Evolutionary conservation across 2,797 vertebrate genomes (phyloP).

Genomic region (Pristis pectinata): DNA sequence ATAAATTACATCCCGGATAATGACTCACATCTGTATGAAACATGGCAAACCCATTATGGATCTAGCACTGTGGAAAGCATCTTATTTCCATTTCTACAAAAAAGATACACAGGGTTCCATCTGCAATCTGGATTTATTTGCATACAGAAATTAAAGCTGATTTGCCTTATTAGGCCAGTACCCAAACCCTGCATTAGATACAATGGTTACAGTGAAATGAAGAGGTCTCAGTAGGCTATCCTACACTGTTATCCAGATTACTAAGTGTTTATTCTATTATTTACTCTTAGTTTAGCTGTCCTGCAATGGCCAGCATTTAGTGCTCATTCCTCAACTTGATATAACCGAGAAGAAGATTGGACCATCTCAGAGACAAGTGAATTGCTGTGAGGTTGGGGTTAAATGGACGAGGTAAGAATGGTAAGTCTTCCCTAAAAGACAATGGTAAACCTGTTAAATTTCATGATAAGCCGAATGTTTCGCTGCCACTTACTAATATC

Average conservation of each 20-base stretch:
- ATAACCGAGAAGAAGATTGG: background rate
- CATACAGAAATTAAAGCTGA: background rate
- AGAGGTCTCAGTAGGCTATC: background rate
- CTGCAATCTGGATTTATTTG: background rate
- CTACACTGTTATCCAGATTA: background rate
- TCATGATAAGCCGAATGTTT: background rate
- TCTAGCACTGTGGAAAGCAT: background rate
- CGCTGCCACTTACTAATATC: background rate
- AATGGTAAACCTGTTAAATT: background rate
- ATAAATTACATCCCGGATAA: background rate
- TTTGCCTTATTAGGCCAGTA: background rate
- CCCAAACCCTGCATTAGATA: background rate
- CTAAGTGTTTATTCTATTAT: background rate
- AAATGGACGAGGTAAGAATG: background rate
- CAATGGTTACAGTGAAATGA: background rate
- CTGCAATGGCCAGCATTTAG: background rate
- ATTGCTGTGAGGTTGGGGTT: background rate
- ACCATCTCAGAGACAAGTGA: background rate
- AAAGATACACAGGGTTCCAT: background rate
- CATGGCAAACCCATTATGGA: background rate
- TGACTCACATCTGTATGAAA: background rate
- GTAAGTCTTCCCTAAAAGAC: background rate
- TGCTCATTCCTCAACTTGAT: background rate
- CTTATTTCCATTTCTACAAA: constrained; percentile 1
- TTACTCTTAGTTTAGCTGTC: background rate